Base-by-base conservation (phyloP, 1,140 invertebrate species). In the Odontomachus brunneus region DNA sequence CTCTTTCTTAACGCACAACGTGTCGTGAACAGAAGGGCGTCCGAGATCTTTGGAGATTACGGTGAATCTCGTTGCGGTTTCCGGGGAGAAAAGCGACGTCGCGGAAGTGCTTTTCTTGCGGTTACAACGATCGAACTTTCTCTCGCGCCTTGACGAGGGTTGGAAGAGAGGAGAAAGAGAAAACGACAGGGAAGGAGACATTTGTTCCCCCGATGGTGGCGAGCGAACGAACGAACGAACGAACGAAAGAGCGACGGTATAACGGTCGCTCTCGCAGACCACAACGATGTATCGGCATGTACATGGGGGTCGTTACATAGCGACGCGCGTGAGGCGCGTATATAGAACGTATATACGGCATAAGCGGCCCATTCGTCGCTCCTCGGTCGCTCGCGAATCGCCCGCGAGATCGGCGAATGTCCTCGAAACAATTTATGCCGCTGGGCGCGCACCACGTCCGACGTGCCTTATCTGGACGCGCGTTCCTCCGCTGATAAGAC, bases 401-500 rank as follows among this genome's bases (percentile, higher is more conserved):
- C 81, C 83, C 88, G 85, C 80, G 84, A 63, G 80, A 83, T 84
- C 86, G 88, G 86, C 85, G 87, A 91, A 90, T 85, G 86, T 90
- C 83, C 91, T 92, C 88, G 89, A 92, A 92, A 92, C 88, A 92
- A 92, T 92, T 92, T 92, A 92, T 92, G 90, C 89, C 76, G 88
- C 82, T 84, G 87, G 88, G 85, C 90, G 89, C 82, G 87, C 83
- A 69, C 90, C 76, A 67, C 87, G 90, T 91, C 89, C 89, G 88
- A 92, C 92, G 92, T 93, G 92, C 91, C 92, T 92, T 92, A 92
- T 92, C 92, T 89, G 87, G 24, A 81, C 87, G 88, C 88, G 87
- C 71, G 83, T 88, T 33, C 82, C 84, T 80, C 84, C 72, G 63
- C 90, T 84, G 91, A 92, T 92, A 92, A 92, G 90, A 85, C 86